These are phyloP conservation scores for Rhizoglyphus robini DNA, from an alignment of 1,140 invertebrate genomes.

Conservation along the genomic window DNA sequence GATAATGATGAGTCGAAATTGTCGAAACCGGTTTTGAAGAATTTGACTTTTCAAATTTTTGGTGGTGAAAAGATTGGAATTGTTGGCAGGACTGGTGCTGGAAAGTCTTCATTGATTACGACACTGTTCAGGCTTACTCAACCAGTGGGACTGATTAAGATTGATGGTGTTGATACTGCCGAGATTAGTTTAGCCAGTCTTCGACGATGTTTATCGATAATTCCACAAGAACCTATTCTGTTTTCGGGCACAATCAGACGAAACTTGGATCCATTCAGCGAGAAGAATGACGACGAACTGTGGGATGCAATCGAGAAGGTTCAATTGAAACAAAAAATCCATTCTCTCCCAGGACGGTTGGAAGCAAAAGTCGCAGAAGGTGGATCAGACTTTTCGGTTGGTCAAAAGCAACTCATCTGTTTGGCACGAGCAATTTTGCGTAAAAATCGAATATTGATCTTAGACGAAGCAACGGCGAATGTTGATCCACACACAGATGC, in stretches of 20 bases:
- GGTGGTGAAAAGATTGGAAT: slow-evolving; percentile 34
- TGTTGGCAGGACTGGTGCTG: slow-evolving; percentile 39
- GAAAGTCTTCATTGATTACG: slow-evolving; percentile 34
- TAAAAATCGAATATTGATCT: slow-evolving; percentile 31
- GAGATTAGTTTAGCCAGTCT: slow-evolving; percentile 37
- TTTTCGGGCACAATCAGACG: slow-evolving; percentile 61
- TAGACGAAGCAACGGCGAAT: slow-evolving; percentile 35
- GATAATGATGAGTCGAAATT: slow-evolving; percentile 43
- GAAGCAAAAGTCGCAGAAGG: slow-evolving; percentile 49
- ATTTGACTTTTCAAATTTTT: slow-evolving; percentile 43
- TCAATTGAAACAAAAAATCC: slow-evolving; percentile 52
- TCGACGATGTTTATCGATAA: slow-evolving; percentile 36
- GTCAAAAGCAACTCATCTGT: slow-evolving; percentile 36
- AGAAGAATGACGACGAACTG: slow-evolving; percentile 47
- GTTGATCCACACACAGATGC: slow-evolving; percentile 43
- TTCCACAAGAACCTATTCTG: slow-evolving; percentile 52
- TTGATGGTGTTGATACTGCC: slow-evolving; percentile 39
- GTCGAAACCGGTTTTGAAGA: slow-evolving; percentile 47
- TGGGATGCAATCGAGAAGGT: slow-evolving; percentile 58
- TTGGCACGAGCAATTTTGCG: slow-evolving; percentile 33
- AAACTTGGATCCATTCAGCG: slow-evolving; percentile 72
- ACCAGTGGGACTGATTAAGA: slow-evolving; percentile 34
- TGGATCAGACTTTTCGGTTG: slow-evolving; percentile 32
- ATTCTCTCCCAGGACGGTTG: slow-evolving; percentile 39
- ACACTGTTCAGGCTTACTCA: slow-evolving; percentile 34